Evolutionary conservation across 2,797 vertebrate genomes (phyloP).

Genomic region (Morelia viridis): DNA sequence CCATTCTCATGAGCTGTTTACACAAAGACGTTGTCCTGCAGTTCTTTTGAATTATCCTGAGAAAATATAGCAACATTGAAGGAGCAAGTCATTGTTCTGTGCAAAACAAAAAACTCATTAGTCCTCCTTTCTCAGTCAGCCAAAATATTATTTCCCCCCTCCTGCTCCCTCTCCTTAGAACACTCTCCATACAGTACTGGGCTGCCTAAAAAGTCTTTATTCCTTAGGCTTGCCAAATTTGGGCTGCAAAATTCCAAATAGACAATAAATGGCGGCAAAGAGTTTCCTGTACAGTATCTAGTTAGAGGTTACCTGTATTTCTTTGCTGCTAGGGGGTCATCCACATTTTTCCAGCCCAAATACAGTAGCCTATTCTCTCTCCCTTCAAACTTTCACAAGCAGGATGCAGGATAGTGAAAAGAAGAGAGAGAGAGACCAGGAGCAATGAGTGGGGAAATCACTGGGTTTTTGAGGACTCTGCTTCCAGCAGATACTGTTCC

Average conservation of each 20-base stretch:
- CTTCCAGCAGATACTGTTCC: too few species aligned
- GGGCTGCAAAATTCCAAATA: neutral
- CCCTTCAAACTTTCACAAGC: too few species aligned
- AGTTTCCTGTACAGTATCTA: neutral
- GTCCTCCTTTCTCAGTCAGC: neutral
- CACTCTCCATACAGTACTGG: neutral
- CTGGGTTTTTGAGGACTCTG: too few species aligned
- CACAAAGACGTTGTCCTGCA: neutral
- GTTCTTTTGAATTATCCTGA: neutral
- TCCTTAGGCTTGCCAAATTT: neutral
- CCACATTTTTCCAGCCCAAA: neutral
- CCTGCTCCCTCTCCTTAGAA: neutral
- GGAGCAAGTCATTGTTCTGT: neutral
- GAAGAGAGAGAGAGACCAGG: too few species aligned
- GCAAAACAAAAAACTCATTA: neutral
- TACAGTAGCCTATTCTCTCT: too few species aligned
- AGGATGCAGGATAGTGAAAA: too few species aligned
- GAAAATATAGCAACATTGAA: neutral
- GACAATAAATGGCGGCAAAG: neutral
- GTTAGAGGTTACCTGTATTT: neutral
- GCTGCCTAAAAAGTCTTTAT: neutral
- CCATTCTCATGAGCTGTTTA: neutral
- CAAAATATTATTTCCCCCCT: neutral
- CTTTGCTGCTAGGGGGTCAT: neutral
- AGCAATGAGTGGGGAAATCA: too few species aligned